Percentiles rank a stretch among this genome's conserved stretches.
These are phyloP conservation scores for Laupala kohalensis DNA, from an alignment of 1,140 invertebrate genomes.

Conservation along the genomic window DNA sequence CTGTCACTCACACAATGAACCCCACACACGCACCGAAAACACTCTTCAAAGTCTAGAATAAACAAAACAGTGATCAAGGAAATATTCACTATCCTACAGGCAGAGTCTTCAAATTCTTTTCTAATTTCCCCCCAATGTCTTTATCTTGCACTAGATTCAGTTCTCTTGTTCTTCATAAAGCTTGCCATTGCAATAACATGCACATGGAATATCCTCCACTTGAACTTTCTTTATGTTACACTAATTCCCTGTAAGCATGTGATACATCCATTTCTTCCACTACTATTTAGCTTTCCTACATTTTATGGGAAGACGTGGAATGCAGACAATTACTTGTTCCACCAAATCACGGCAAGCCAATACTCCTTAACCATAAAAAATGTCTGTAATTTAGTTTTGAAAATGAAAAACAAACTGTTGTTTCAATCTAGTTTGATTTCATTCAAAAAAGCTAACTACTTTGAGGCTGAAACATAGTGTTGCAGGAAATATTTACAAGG, in stretches of 20 bases:
- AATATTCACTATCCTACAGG: not conserved
- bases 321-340: not conserved
- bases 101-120: not conserved
- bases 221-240: not conserved
- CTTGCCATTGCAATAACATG: not conserved
- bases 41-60: not conserved
- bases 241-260: not conserved
- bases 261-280: constrained; percentile 1
- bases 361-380: not conserved
- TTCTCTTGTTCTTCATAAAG: not conserved
- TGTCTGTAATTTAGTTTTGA: not conserved
- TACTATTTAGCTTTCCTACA: not conserved
- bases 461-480: constrained; percentile 13
- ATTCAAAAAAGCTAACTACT: constrained; percentile 5
- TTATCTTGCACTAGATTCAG: not conserved
- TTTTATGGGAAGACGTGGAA: constrained; percentile 2
- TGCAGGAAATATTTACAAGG: constrained; percentile 9
- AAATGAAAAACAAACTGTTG: not conserved
- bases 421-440: not conserved
- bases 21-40: not conserved
- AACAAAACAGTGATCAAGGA: not conserved
- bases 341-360: not conserved
- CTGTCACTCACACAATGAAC: not conserved
- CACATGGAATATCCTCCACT: not conserved
- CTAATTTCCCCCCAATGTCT: not conserved